A percentile compares a stretch with the other conserved stretches of the same genome.
Conservation (phyloP, 1,140 invertebrate species). For the Hypsibius dujardini region DNA sequence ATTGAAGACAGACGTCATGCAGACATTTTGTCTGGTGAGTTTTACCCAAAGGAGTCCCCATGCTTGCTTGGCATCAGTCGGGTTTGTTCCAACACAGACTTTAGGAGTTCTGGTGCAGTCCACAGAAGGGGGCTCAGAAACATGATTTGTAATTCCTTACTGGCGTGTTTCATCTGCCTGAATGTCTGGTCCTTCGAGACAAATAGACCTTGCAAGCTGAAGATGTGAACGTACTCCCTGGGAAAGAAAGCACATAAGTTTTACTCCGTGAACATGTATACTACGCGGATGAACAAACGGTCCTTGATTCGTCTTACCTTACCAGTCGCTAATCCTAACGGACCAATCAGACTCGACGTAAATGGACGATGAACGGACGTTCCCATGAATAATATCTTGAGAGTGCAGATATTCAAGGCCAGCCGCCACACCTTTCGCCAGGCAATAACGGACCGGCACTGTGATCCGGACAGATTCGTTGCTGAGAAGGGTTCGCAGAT, state of each 20-base stretch:
- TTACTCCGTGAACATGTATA: background rate
- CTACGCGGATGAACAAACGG: too few relatives aligned
- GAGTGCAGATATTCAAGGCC: conserved; percentile 28
- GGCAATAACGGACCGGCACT: conserved; percentile 23
- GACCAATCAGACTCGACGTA: conserved; percentile 28
- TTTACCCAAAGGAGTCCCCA: background rate
- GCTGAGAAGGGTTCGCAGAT: conserved; percentile 4
- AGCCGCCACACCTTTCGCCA: conserved; percentile 25
- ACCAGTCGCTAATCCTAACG: conserved; percentile 27
- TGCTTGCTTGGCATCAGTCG: background rate
- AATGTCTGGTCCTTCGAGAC: conserved; percentile 2
- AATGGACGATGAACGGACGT: conserved; percentile 25
- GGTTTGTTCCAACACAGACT: background rate
- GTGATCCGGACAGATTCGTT: background rate
- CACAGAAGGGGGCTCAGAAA: background rate
- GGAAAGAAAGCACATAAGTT: background rate
- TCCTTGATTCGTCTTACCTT: background rate
- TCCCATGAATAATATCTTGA: conserved; percentile 26
- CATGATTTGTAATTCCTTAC: background rate
- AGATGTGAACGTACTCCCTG: conserved; percentile 13
- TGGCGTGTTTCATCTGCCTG: background rate
- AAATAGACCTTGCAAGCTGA: background rate
- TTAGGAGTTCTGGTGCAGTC: conserved; percentile 9
- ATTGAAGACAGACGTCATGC: background rate
- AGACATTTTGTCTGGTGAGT: background rate